A percentile compares a stretch with the other conserved stretches of the same genome.
Conservation (phyloP, 2,888 invertebrate genomes). For the Mythimna ferrago region DNA sequence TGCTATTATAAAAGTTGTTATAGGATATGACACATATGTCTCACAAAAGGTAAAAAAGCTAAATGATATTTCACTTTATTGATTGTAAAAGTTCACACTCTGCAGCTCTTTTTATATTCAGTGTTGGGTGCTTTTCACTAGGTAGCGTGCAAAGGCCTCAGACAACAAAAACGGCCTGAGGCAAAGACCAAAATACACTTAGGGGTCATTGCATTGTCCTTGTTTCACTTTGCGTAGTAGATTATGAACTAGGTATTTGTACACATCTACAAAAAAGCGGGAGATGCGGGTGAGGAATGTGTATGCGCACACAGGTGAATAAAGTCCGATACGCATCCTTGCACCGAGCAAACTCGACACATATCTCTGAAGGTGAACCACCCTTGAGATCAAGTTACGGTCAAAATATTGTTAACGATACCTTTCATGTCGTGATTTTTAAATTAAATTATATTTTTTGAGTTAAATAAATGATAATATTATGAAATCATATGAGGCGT, state of each 20-base stretch:
- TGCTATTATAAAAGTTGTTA: conserved; percentile 36
- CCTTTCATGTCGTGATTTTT: conserved; percentile 21
- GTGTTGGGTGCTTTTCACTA: not conserved
- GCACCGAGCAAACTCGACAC: not conserved
- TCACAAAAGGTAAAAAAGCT: conserved; percentile 58
- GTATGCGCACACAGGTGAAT: not conserved
- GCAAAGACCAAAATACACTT: not conserved
- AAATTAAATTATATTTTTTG: not conserved
- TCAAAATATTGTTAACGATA: conserved; percentile 1
- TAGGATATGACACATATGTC: conserved; percentile 40
- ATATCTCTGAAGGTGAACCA: not conserved
- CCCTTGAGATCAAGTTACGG: not conserved
- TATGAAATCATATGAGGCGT: not conserved
- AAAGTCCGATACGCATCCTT: not conserved
- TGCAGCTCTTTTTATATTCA: not conserved
- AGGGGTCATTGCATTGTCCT: not conserved
- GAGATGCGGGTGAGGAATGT: not conserved
- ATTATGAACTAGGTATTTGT: not conserved
- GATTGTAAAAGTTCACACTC: not conserved
- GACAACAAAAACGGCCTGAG: not conserved
- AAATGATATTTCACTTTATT: conserved; percentile 65
- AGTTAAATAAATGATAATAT: not conserved
- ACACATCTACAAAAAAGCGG: not conserved
- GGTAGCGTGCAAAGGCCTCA: not conserved
- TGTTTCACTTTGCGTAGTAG: not conserved